These are phyloP conservation scores for Trichoplusia ni DNA, from an alignment of 1,140 invertebrate species.

Conservation along the genomic window DNA sequence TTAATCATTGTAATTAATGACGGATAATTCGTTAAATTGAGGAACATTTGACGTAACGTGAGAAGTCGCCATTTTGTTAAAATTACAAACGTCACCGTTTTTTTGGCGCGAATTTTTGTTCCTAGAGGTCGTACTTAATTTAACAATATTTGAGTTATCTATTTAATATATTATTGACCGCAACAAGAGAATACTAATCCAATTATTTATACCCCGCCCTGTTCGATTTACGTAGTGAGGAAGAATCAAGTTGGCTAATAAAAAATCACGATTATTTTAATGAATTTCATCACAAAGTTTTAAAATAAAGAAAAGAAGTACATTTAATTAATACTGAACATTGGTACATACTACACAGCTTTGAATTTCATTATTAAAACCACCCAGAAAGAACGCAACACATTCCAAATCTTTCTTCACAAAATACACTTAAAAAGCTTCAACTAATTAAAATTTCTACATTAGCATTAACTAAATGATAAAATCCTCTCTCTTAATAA, in stretches of 20 bases:
- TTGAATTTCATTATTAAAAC: too few relatives aligned
- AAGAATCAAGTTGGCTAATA: too few relatives aligned
- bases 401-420: conserved; percentile 11
- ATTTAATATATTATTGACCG: too few relatives aligned
- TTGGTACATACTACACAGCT: conserved; percentile 10
- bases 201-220: too few relatives aligned
- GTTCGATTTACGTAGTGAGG: too few relatives aligned
- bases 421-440: background rate
- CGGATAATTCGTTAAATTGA: background rate
- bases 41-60: conserved; percentile 7
- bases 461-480: background rate
- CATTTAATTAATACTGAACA: background rate
- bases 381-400: background rate
- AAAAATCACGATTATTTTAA: too few relatives aligned
- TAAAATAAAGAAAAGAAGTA: too few relatives aligned
- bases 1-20: conserved; percentile 17
- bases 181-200: too few relatives aligned
- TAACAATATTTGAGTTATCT: background rate
- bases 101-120: conserved; percentile 6
- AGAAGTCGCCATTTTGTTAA: conserved; percentile 16
- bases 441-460: conserved; percentile 1
- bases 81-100: conserved; percentile 17
- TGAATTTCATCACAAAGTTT: too few relatives aligned
- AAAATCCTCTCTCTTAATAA: conserved; percentile 9
- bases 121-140: background rate